Evolutionary conservation across 2,113 vertebrate species (phyloP).

Genomic region (Forbesichthys agassizii): DNA sequence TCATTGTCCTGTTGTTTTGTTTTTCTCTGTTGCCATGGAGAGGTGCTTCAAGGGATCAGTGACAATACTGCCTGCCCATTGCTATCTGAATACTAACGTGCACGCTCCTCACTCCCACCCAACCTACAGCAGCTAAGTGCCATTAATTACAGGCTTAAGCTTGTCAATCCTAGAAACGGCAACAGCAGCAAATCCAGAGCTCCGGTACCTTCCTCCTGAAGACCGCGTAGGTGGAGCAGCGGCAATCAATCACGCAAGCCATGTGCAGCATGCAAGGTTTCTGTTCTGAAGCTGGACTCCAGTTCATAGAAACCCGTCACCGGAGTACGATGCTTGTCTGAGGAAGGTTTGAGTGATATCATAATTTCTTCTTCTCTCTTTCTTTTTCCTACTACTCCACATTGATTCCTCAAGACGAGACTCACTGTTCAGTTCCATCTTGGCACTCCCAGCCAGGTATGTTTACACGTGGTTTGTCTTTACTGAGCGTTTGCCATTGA

Average conservation of each 20-base stretch:
- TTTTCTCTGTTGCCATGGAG: not conserved
- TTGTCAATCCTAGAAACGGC: conserved; percentile 11
- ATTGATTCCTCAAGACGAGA: too few species aligned
- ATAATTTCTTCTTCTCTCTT: too few species aligned
- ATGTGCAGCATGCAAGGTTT: not conserved
- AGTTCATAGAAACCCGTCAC: too few species aligned
- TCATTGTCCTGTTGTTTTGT: too few species aligned
- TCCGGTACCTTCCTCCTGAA: conserved; percentile 1
- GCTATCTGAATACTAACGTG: not conserved
- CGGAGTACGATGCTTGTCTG: too few species aligned
- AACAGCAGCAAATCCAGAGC: conserved; percentile 43
- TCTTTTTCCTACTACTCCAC: too few species aligned
- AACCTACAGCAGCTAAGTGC: conserved; percentile 38
- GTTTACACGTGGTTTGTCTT: not conserved
- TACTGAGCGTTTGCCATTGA: too few species aligned
- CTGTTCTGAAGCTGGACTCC: not conserved
- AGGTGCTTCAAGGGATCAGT: conserved; percentile 13
- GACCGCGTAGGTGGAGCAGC: not conserved
- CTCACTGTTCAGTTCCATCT: too few species aligned
- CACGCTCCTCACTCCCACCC: not conserved
- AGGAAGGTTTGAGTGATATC: too few species aligned
- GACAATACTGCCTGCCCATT: not conserved
- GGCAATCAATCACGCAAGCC: conserved; percentile 32
- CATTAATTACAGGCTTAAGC: conserved; percentile 58
- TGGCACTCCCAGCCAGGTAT: too few species aligned